Conservation (phyloP, 2,797 vertebrate species). For the Discoglossus pictus region DNA sequence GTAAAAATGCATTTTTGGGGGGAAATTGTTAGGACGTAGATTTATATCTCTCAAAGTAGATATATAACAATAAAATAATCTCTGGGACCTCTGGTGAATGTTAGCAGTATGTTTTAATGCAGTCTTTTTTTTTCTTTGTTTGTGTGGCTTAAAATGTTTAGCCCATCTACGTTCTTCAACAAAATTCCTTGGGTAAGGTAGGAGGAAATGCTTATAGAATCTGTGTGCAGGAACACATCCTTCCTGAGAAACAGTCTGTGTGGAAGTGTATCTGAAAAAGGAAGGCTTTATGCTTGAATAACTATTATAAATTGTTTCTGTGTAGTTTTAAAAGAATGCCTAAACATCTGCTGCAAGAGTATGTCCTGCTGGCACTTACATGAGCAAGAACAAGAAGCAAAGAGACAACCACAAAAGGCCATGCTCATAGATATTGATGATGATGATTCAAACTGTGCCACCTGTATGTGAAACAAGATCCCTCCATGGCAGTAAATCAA, state of each 20-base stretch:
- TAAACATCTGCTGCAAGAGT: conserved; percentile 41
- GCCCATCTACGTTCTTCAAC: too few species aligned
- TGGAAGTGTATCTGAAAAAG: conserved; percentile 16
- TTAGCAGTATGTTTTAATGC: too few species aligned
- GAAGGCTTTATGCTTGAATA: conserved; percentile 21
- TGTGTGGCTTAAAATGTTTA: too few species aligned
- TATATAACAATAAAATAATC: too few species aligned
- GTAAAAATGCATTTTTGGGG: too few species aligned
- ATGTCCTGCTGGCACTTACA: conserved; percentile 24
- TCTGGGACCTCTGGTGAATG: too few species aligned
- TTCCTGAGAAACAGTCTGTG: conserved; percentile 13
- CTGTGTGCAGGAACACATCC: background rate
- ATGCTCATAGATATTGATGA: conserved; percentile 9
- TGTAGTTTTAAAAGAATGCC: conserved; percentile 33
- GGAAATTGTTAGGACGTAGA: too few species aligned
- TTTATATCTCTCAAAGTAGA: too few species aligned
- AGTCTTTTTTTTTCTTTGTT: too few species aligned
- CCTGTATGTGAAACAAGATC: conserved; percentile 9
- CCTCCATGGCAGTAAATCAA: conserved; percentile 13
- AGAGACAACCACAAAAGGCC: conserved; percentile 37
- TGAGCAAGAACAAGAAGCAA: conserved; percentile 3
- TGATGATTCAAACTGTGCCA: conserved; percentile 1
- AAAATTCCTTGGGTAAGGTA: conserved; percentile 2
- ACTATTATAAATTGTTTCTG: conserved; percentile 34
- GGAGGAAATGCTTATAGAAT: background rate